phyloP scores from a whole-genome alignment of 2,888 invertebrate species.

The Eilema caniola region DNA sequence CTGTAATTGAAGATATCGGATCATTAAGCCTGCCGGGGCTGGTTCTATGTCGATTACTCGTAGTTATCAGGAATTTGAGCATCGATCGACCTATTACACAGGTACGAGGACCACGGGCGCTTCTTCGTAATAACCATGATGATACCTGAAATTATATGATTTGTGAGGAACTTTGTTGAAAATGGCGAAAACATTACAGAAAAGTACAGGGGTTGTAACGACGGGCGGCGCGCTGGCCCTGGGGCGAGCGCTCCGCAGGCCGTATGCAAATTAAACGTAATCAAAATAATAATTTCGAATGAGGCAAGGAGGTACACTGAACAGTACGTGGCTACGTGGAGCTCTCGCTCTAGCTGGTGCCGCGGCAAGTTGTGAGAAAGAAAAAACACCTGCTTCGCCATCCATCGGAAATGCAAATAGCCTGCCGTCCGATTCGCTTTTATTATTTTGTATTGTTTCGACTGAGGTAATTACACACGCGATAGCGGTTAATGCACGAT shows the following conservation, averaged over 20 bases:
- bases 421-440: slow-evolving; percentile 74
- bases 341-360: slow-evolving; percentile 69
- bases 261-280: slow-evolving; percentile 87
- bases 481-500: slow-evolving; percentile 78
- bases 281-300: slow-evolving; percentile 85
- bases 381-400: slow-evolving; percentile 62
- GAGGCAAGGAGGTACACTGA: slow-evolving; percentile 65
- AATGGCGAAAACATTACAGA: slow-evolving; percentile 87
- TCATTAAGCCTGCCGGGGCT: slow-evolving; percentile 80
- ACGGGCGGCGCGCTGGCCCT: slow-evolving; percentile 70
- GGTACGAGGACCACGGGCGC: slow-evolving; percentile 79
- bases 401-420: slow-evolving; percentile 79
- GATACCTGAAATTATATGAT: slow-evolving; percentile 85
- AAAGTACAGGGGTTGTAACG: slow-evolving; percentile 85
- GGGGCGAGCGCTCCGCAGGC: slow-evolving; percentile 72
- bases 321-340: slow-evolving; percentile 49
- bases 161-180: slow-evolving; percentile 86
- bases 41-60: slow-evolving; percentile 85
- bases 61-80: slow-evolving; percentile 85
- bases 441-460: slow-evolving; percentile 81
- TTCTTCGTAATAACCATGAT: slow-evolving; percentile 86
- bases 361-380: slow-evolving; percentile 58
- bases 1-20: slow-evolving; percentile 82
- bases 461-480: slow-evolving; percentile 76
- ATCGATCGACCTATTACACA: slow-evolving; percentile 79